phyloP scores from a whole-genome alignment of 1,140 invertebrate species.

The Augochlora pura region DNA sequence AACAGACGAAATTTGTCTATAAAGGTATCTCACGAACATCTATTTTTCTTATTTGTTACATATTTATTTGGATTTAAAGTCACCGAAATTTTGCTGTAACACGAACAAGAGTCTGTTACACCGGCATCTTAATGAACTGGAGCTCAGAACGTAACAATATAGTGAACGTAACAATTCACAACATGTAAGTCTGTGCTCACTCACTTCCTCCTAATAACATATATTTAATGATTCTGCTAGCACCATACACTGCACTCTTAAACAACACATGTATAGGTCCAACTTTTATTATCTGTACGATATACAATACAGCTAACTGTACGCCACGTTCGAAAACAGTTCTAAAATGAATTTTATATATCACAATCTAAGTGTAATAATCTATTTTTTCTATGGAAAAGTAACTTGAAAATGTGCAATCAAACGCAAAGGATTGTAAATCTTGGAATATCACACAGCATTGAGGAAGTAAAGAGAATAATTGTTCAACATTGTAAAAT shows the following conservation, averaged over 20 bases:
- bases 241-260: slow-evolving; percentile 42
- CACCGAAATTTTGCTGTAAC: slow-evolving; percentile 81
- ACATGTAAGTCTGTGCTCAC: slow-evolving; percentile 78
- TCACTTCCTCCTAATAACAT: slow-evolving; percentile 71
- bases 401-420: too few relatives aligned
- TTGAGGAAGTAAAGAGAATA: too few relatives aligned
- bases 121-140: slow-evolving; percentile 80
- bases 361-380: neutral
- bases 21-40: slow-evolving; percentile 64
- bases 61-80: slow-evolving; percentile 80
- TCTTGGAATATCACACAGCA: too few relatives aligned
- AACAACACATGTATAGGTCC: slow-evolving; percentile 36
- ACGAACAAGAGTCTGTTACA: slow-evolving; percentile 81
- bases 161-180: slow-evolving; percentile 74
- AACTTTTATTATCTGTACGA: slow-evolving; percentile 23
- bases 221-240: slow-evolving; percentile 56
- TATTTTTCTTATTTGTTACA: slow-evolving; percentile 80
- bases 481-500: too few relatives aligned
- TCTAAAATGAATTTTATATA: neutral
- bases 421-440: too few relatives aligned
- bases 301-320: neutral
- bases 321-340: slow-evolving; percentile 29
- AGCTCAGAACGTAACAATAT: slow-evolving; percentile 79
- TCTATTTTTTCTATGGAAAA: too few relatives aligned
- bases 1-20: slow-evolving; percentile 37